phyloP scores from a whole-genome alignment of 2,888 invertebrate species.

The Lycocerus yunnanus region DNA sequence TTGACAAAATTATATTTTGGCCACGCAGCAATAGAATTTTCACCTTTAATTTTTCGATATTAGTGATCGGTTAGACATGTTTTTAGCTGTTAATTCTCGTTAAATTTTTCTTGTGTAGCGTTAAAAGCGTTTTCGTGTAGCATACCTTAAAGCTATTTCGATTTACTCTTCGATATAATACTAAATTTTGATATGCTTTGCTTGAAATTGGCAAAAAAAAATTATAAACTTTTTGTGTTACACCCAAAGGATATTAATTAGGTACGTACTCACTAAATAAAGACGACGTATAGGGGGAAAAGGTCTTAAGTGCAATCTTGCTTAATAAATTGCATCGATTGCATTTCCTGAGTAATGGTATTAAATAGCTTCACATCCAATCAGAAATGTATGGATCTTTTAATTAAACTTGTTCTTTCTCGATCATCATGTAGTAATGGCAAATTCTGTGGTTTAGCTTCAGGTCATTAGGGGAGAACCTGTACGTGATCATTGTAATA shows the following conservation, averaged over 20 bases:
- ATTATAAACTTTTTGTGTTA: background rate
- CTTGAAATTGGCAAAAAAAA: background rate
- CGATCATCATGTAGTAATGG: conserved; percentile 16
- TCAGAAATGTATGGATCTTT: conserved; percentile 1
- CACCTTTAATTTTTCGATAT: background rate
- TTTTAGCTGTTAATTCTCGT: background rate
- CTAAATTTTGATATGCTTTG: background rate
- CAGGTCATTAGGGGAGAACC: background rate
- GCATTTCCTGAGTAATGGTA: background rate
- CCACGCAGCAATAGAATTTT: background rate
- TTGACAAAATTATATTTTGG: background rate
- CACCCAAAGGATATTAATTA: background rate
- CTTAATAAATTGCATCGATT: background rate
- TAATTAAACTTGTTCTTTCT: conserved; percentile 16
- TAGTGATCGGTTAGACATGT: background rate
- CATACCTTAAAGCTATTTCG: background rate
- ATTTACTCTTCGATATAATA: background rate
- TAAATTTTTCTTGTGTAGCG: background rate
- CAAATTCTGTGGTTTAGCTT: conserved; percentile 9
- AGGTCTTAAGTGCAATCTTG: background rate
- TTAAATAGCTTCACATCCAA: background rate
- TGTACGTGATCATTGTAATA: conserved; percentile 19
- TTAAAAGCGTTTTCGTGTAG: conserved; percentile 1
- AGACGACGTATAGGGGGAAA: background rate
- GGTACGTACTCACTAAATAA: background rate